Evolutionary conservation across 2,797 vertebrate species (phyloP).

Genomic region (Morus bassanus): DNA sequence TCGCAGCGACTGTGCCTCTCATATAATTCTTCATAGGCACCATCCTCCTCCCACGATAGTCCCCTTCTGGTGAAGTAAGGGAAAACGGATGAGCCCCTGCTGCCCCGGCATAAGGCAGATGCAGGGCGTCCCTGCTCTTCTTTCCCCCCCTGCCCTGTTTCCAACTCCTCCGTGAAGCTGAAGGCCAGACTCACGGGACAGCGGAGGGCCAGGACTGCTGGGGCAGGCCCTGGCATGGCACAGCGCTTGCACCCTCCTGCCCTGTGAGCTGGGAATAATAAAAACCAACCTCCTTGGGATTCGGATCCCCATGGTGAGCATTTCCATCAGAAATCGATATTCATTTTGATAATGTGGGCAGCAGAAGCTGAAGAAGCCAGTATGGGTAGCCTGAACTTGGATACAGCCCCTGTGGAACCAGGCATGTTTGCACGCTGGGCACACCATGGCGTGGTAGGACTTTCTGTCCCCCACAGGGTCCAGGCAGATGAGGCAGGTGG

Average conservation of each 20-base stretch:
- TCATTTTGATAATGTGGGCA: neutral
- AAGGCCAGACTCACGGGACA: too few species aligned
- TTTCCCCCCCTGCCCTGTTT: neutral
- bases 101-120: too few species aligned
- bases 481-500: neutral
- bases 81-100: too few species aligned
- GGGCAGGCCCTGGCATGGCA: too few species aligned
- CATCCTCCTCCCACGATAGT: too few species aligned
- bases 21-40: too few species aligned
- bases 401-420: neutral
- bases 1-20: too few species aligned
- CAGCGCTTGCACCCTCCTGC: neutral
- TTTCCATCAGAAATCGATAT: neutral
- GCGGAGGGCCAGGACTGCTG: too few species aligned
- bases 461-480: neutral
- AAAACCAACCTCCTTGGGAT: neutral
- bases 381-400: neutral
- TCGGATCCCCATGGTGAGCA: neutral
- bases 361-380: neutral
- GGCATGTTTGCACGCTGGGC: accelerated
- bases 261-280: neutral
- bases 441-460: neutral
- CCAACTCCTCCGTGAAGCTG: too few species aligned
- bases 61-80: too few species aligned
- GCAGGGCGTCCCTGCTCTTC: too few species aligned